phyloP scores from a whole-genome alignment of 2,888 invertebrate genomes.

The Tryphoninae sp. region DNA sequence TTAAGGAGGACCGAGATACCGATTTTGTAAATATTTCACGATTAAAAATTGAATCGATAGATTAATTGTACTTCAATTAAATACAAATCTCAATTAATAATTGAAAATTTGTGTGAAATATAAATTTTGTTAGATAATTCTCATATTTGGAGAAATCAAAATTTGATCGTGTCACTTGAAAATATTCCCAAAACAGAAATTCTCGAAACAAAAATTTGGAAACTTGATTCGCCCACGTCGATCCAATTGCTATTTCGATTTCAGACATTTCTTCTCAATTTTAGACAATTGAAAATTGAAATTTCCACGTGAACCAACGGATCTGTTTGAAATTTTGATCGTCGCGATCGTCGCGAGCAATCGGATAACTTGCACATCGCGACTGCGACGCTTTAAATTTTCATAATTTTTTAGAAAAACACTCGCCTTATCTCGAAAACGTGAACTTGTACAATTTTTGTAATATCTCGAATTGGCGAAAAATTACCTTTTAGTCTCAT shows the following conservation, averaged over 20 bases:
- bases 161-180: neutral
- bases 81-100: neutral
- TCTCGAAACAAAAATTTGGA: too few relatives aligned
- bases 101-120: neutral
- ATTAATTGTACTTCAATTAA: neutral
- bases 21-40: neutral
- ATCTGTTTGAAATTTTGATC: neutral
- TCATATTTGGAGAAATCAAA: neutral
- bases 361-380: too few relatives aligned
- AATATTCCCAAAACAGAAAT: too few relatives aligned
- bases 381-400: neutral
- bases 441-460: neutral
- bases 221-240: too few relatives aligned
- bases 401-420: neutral
- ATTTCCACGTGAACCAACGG: neutral
- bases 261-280: too few relatives aligned
- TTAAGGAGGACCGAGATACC: neutral
- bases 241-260: too few relatives aligned
- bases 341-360: neutral
- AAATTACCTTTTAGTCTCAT: constrained; percentile 43
- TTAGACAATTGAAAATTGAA: neutral
- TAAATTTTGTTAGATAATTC: neutral
- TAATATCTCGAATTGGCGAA: neutral
- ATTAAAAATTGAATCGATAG: too few relatives aligned
- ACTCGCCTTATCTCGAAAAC: neutral